Evolutionary conservation across 2,888 invertebrate species (phyloP).

Genomic region (Halictus ligatus): DNA sequence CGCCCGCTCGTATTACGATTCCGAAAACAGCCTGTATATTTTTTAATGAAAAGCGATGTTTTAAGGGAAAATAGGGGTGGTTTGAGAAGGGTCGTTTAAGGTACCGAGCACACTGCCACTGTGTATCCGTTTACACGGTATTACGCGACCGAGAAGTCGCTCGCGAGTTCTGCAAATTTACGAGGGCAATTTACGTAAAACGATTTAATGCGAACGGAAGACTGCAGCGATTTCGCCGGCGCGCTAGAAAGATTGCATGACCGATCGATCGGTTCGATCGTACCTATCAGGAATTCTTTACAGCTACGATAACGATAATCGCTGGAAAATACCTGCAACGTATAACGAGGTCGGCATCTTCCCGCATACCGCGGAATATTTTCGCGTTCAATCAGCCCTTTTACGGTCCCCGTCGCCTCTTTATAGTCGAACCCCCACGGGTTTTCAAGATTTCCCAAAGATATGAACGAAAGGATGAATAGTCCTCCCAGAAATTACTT

Average conservation of each 20-base stretch:
- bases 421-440: not conserved
- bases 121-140: constrained; percentile 40
- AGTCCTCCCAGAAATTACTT: not conserved
- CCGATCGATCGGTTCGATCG: constrained; percentile 53
- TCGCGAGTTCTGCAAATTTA: constrained; percentile 47
- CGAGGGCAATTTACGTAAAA: constrained; percentile 54
- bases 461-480: not conserved
- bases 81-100: not conserved
- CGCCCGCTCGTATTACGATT: no score
- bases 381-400: constrained; percentile 17
- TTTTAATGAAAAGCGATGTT: not conserved
- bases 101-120: not conserved
- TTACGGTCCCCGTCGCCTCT: not conserved
- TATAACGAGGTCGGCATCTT: constrained; percentile 30
- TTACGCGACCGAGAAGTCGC: constrained; percentile 44
- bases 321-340: constrained; percentile 39
- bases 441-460: not conserved
- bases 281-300: constrained; percentile 57
- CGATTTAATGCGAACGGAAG: constrained; percentile 54
- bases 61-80: constrained; percentile 9
- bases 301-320: constrained; percentile 61
- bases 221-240: constrained; percentile 32
- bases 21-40: not conserved
- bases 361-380: constrained; percentile 34
- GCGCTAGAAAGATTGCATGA: constrained; percentile 40